Conservation (phyloP, 2,797 vertebrate species). For the Spinus pinus region DNA sequence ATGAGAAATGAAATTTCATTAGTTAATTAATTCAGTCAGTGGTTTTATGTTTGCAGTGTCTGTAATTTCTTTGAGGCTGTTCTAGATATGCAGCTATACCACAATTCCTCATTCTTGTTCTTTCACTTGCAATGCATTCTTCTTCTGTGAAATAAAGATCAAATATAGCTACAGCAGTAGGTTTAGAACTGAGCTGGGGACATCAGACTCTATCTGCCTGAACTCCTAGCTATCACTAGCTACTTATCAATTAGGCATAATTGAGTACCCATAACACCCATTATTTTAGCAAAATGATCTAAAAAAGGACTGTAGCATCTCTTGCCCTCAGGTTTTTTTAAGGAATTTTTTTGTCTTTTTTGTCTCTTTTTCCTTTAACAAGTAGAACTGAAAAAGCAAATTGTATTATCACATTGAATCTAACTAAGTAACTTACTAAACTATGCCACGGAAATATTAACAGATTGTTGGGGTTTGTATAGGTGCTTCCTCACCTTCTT, state of each 20-base stretch:
- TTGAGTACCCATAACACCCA: background rate
- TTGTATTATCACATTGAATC: background rate
- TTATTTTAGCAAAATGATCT: background rate
- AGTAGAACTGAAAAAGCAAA: background rate
- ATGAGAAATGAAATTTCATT: constrained; percentile 33
- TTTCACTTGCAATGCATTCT: background rate
- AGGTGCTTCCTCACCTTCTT: background rate
- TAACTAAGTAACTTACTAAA: background rate
- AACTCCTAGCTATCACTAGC: background rate
- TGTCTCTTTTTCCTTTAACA: background rate
- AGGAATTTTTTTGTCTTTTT: background rate
- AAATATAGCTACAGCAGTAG: background rate
- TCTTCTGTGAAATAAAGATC: background rate
- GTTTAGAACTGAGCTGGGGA: background rate
- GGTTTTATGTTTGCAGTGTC: constrained; percentile 5
- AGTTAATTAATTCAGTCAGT: constrained; percentile 24
- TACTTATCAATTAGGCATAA: background rate
- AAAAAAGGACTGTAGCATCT: background rate
- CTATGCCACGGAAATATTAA: background rate
- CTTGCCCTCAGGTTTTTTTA: background rate
- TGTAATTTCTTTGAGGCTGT: constrained; percentile 4
- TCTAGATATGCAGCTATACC: background rate
- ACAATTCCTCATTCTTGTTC: background rate
- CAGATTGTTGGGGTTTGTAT: background rate
- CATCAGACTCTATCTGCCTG: background rate